A percentile compares a stretch with the other conserved stretches of the same genome.
Conservation (phyloP, 1,140 invertebrate genomes). For the Drosophila kepulauana region DNA sequence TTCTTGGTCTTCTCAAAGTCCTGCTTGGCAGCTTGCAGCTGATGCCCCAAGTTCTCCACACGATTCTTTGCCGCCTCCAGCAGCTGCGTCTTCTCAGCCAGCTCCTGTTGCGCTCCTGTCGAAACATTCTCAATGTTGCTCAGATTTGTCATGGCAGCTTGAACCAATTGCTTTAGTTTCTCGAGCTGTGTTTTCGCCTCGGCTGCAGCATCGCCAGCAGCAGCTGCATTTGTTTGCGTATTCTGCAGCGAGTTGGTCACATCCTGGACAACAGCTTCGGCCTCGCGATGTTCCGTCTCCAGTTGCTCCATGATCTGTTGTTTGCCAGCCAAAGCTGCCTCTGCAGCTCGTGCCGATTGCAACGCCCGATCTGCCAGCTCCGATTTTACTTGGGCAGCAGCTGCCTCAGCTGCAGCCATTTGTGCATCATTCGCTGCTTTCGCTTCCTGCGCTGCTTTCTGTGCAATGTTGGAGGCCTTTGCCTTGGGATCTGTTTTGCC, state of each 20-base stretch:
- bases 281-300: constrained; percentile 87
- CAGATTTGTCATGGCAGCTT: constrained; percentile 86
- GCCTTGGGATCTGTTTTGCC: constrained; percentile 18
- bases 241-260: constrained; percentile 87
- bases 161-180: constrained; percentile 67
- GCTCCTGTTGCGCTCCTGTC: constrained; percentile 62
- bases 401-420: constrained; percentile 88
- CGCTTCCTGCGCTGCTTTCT: constrained; percentile 88
- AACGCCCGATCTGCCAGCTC: constrained; percentile 88
- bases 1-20: constrained; percentile 88
- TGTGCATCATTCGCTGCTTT: constrained; percentile 88
- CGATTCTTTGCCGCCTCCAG: constrained; percentile 87
- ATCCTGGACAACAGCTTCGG: constrained; percentile 87
- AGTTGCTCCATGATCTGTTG: constrained; percentile 87
- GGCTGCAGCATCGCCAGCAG: constrained; percentile 77
- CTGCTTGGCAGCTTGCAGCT: constrained; percentile 86
- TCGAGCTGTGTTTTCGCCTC: constrained; percentile 86
- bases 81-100: constrained; percentile 87
- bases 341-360: constrained; percentile 88
- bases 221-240: constrained; percentile 87
- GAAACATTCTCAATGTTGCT: constrained; percentile 86
- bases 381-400: constrained; percentile 88
- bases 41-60: constrained; percentile 86
- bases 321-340: constrained; percentile 88
- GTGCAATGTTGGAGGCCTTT: constrained; percentile 78